Evolutionary conservation across 2,113 vertebrate species (phyloP), one percentile per base, ranked within the genome.

Genomic region (Pelmatolapia mariae): DNA sequence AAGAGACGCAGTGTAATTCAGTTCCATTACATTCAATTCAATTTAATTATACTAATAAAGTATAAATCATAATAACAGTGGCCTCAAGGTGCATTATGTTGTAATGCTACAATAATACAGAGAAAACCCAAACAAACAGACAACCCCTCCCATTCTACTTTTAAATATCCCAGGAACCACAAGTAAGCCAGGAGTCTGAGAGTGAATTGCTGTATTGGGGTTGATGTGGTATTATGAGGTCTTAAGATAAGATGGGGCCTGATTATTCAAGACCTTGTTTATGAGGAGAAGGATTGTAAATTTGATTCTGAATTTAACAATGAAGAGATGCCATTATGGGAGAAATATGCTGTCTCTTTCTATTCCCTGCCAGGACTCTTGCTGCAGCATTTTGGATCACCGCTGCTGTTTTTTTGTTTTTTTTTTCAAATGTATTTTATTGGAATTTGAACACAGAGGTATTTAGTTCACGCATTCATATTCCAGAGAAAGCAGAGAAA

Each of bases 381-480:
- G 13, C 13, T 15, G 43, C 13, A 45, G 6, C 13, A 45, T 45
- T 45, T 45, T 68, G 61, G 11, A 0, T 38, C 16, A 31, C 45
- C 1, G 4, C 45, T 33, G 45, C 24, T 47, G 0, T 1, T 1
- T 4, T 5, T 26, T 52, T 10, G 3, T 13, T 31, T 0, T 52
- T 10, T 4, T 13, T 31, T 0, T 1, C 10, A n/a, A n/a, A 52
- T n/a, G 43, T 19, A 76, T 76, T 76, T 31, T 50, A 47, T 1
- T 78, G 16, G 26, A 52, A 5, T 78, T 78, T 78, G 45, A 78
- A 31, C 45, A 19, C 43, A 52, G 18, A 50, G 7, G 26, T 52
- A 0, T 78, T 52, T 78, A 33, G 26, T 78, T 19, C 7, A 19
- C 1, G 0, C 18, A 31, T 66, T 66, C 31, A 66, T 31, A 78